Conservation (phyloP, 2,888 invertebrate genomes). For the Philereme vetulata region DNA sequence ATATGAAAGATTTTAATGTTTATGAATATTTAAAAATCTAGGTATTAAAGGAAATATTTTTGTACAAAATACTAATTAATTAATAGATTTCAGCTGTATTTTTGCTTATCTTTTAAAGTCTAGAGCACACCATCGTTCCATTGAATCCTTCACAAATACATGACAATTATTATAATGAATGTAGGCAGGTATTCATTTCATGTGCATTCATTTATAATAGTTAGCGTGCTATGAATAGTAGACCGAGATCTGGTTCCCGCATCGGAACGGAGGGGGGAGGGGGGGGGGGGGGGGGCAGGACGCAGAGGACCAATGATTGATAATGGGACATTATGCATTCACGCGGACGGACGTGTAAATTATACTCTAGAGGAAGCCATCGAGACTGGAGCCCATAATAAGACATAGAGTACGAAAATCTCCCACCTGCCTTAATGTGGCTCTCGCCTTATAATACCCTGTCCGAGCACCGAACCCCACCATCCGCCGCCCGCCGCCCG, state of each 20-base stretch:
- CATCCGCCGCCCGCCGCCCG: slow-evolving; percentile 35
- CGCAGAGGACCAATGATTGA: slow-evolving; percentile 51
- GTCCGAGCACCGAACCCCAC: slow-evolving; percentile 32
- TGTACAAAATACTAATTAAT: not conserved
- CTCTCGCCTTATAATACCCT: slow-evolving; percentile 30
- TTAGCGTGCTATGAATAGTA: slow-evolving; percentile 2
- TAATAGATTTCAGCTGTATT: not conserved
- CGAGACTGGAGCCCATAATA: slow-evolving; percentile 38
- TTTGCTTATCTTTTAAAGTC: not conserved
- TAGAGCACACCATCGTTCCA: slow-evolving; percentile 2
- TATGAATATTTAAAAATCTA: too few relatives aligned
- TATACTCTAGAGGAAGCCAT: slow-evolving; percentile 47
- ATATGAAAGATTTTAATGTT: too few relatives aligned
- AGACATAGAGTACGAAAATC: slow-evolving; percentile 33
- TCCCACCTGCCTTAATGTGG: slow-evolving; percentile 39
- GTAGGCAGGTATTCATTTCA: slow-evolving; percentile 20
- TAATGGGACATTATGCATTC: slow-evolving; percentile 57
- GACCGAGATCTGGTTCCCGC: slow-evolving; percentile 34
- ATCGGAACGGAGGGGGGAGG: slow-evolving; percentile 33
- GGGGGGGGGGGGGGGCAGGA: too few relatives aligned
- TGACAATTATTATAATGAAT: slow-evolving; percentile 18
- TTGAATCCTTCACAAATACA: slow-evolving; percentile 3
- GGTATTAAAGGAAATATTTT: too few relatives aligned
- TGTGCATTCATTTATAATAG: slow-evolving; percentile 22
- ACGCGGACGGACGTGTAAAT: slow-evolving; percentile 30